Conservation (phyloP, 2,113 vertebrate genomes). For the Alouatta palliata region DNA sequence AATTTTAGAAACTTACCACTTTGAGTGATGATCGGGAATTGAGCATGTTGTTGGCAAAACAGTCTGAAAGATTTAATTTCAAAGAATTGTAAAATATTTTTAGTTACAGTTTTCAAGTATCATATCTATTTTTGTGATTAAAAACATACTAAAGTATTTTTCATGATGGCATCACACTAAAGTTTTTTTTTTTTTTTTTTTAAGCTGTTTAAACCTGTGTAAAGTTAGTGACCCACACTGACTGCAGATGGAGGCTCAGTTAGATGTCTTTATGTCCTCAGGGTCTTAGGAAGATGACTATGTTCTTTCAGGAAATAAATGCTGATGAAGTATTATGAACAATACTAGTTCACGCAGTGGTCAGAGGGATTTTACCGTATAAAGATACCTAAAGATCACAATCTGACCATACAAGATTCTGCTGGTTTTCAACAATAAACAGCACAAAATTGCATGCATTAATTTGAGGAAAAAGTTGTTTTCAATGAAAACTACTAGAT, state of each 20-base stretch:
- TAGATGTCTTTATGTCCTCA: background rate
- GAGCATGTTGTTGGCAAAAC: conserved; percentile 82
- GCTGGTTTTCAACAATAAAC: background rate
- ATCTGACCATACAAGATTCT: background rate
- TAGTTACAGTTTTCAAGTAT: conserved; percentile 34
- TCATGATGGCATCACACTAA: background rate
- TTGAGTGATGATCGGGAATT: background rate
- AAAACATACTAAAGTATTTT: conserved; percentile 45
- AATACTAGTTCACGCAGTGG: background rate
- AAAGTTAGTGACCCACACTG: background rate
- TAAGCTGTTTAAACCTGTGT: background rate
- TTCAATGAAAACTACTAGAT: background rate
- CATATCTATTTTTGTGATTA: conserved; percentile 36
- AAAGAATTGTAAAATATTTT: conserved; percentile 59
- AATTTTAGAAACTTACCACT: conserved; percentile 61
- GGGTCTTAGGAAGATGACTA: background rate
- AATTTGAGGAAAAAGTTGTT: background rate
- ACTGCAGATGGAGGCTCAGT: background rate
- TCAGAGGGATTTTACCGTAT: background rate
- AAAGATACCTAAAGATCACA: background rate
- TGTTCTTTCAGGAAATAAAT: background rate
- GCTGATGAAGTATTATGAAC: background rate
- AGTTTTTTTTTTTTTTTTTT: background rate
- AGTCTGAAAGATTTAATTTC: conserved; percentile 81
- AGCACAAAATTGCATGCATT: background rate